Evolutionary conservation across 2,113 vertebrate species (phyloP).

Genomic region (Neogobius melanostomus): DNA sequence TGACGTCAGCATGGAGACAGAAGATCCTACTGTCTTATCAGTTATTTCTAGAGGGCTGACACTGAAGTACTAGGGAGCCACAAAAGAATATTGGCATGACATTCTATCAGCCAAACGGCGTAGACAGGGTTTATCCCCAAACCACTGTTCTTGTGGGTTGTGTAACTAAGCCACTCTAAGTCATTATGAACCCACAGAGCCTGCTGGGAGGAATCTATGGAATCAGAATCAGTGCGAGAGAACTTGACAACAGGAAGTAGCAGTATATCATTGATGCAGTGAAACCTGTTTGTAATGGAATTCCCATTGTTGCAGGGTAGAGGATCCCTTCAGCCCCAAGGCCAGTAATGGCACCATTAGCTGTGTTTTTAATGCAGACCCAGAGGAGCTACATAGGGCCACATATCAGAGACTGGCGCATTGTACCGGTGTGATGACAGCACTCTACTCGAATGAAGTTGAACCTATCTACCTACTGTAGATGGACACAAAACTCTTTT

Average conservation of each 20-base stretch:
- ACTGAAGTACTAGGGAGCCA: slow-evolving; percentile 49
- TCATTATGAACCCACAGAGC: slow-evolving; percentile 45
- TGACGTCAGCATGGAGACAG: slow-evolving; percentile 44
- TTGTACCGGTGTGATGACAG: too few species aligned
- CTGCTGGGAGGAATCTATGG: slow-evolving; percentile 66
- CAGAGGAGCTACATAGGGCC: slow-evolving; percentile 12
- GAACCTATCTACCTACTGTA: too few species aligned
- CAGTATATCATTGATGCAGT: slow-evolving; percentile 48
- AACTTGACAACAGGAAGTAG: slow-evolving; percentile 63
- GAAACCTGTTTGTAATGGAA: slow-evolving; percentile 76
- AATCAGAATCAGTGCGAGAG: slow-evolving; percentile 55
- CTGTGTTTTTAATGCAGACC: slow-evolving; percentile 43
- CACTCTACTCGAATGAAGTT: too few species aligned
- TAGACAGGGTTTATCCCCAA: slow-evolving; percentile 44
- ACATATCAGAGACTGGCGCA: not conserved
- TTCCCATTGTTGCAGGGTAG: slow-evolving; percentile 65
- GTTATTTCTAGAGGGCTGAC: slow-evolving; percentile 64
- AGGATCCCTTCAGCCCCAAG: slow-evolving; percentile 61
- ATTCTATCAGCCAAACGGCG: slow-evolving; percentile 53
- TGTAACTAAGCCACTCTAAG: slow-evolving; percentile 57
- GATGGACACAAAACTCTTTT: too few species aligned
- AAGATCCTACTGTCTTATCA: slow-evolving; percentile 38
- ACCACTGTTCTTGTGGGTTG: slow-evolving; percentile 46
- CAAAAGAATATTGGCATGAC: slow-evolving; percentile 58
- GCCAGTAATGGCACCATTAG: slow-evolving; percentile 62